A percentile compares a stretch with the other conserved stretches of the same genome.
phyloP scores from a whole-genome alignment of 2,797 vertebrate species.

The Cryptoprocta ferox region DNA sequence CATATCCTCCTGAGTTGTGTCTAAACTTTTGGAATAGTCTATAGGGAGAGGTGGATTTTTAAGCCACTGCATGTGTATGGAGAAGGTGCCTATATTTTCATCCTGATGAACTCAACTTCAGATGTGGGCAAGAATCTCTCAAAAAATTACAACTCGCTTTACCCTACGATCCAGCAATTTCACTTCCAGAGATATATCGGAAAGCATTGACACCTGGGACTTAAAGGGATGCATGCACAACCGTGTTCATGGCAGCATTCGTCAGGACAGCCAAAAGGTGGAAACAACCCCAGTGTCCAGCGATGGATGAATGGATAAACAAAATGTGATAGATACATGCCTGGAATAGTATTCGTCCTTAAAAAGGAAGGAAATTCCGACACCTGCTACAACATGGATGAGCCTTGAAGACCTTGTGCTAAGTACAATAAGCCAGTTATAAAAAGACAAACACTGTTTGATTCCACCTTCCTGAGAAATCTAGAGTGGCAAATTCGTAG shows the following conservation, averaged over 20 bases:
- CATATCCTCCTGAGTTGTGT: background rate
- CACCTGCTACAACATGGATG: rapidly evolving
- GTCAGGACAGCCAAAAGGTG: rapidly evolving
- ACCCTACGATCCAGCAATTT: background rate
- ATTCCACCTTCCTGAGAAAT: background rate
- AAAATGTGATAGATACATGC: no score
- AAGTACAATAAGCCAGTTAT: background rate
- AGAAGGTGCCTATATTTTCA: background rate
- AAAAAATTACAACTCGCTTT: background rate
- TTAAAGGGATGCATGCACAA: no score
- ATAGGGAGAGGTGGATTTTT: background rate
- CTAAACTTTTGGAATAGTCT: rapidly evolving
- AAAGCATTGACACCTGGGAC: background rate
- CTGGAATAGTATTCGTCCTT: background rate
- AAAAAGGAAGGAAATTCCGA: background rate
- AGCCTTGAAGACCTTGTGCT: background rate
- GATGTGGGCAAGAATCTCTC: background rate
- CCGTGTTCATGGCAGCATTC: background rate
- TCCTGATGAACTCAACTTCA: background rate
- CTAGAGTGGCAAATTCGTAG: background rate
- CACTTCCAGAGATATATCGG: background rate
- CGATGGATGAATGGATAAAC: rapidly evolving
- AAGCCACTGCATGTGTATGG: background rate
- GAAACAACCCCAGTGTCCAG: background rate
- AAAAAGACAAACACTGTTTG: background rate